Base-by-base conservation (phyloP, 53 echinoderm and acorn worm species). In the Antedon mediterranea region DNA sequence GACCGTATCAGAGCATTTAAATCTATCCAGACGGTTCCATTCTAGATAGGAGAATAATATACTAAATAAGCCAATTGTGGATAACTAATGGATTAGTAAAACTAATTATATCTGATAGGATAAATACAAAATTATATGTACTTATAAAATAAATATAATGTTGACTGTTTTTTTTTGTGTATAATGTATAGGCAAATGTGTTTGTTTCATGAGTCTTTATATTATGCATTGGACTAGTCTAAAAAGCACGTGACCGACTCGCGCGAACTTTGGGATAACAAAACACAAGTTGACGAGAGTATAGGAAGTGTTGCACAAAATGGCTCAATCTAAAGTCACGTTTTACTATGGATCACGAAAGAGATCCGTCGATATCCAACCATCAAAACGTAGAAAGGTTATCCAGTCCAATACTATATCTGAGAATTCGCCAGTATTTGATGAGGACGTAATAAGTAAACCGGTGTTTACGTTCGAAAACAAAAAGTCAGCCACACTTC, bases 311-410 rank as follows among this genome's bases (percentile, higher is more conserved):
- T 13, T 5, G 5, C 13, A 23, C 8, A 71, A 80, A 57, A 93
- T 93, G 93, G 90, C 93, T 28, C 93, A 93, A 72, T 80, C 82
- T 23, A 88, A 85, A 73, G 89, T 94, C 73, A 94, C 94, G 26
- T 85, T 87, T 77, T 94, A 87, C 74, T 94, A 87, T 70, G 79
- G 78, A 73, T 73, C 87, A 28, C 74, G 91, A 70, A 91, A 90
- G 71, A 43, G 80, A 73, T 80, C 78, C 31, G 76, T 73, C 72
- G 80, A 79, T 72, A 71, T 72, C 20, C 83, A 83, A 71, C 83
- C 87, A 20, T 75, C 83, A 1, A 87, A 87, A 72, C 79, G 87
- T 33, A 79, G 87, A 34, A 87, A 87, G 81, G 77, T 87, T 33
- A 76, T 32, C 34, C 30, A 28, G 27, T 76, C 77, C 71, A 30